Base-by-base conservation (phyloP, 2,888 invertebrate species). In the Macrosiphum euphorbiae region DNA sequence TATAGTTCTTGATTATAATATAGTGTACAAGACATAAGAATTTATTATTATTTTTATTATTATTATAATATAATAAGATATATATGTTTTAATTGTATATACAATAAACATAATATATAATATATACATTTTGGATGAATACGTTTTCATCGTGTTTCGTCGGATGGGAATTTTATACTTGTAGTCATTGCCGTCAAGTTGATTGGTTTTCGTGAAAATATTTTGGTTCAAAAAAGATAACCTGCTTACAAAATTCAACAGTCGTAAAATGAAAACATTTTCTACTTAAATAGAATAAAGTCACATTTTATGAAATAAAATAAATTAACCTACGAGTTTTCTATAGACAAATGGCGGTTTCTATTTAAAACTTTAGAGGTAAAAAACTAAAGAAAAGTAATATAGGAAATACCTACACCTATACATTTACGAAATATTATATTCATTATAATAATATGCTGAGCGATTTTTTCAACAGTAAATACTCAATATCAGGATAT, bases 211-310 rank as follows among this genome's bases (percentile, higher is more conserved):
- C 58, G n/a, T 47, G 26, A 35, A 78, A 90, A 50, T 61, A 52
- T 78, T 90, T 78, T 13, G 52, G 24, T 26, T 35, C 13, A 5
- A 78, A 78, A 50, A 35, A 90, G 52, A 41, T 35, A 90, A 52
- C 50, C 1, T 11, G 26, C 52, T 78, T 90, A 5, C 52, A 26
- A 20, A 41, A 26, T 52, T n/a, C 11, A 35, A 52, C 2, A 78
- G 35, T 16, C 90, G 78, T 78, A 90, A 90, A 90, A 28, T n/a
- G 10, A 90, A 90, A 26, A 35, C 26, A 41, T 78, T 78, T 50
- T 52, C 4, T 0, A 78, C 26, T 50, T 35, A 47, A 10, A 35
- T 50, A 35, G 28, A 78, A 90, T 50, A 13, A 90, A 50, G 41
- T 55, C 41, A 41, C 5, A 50, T 90, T 90, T 90, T 67, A 50